phyloP scores from a whole-genome alignment of 2,113 vertebrate species.

The Ceyx margarethae region DNA sequence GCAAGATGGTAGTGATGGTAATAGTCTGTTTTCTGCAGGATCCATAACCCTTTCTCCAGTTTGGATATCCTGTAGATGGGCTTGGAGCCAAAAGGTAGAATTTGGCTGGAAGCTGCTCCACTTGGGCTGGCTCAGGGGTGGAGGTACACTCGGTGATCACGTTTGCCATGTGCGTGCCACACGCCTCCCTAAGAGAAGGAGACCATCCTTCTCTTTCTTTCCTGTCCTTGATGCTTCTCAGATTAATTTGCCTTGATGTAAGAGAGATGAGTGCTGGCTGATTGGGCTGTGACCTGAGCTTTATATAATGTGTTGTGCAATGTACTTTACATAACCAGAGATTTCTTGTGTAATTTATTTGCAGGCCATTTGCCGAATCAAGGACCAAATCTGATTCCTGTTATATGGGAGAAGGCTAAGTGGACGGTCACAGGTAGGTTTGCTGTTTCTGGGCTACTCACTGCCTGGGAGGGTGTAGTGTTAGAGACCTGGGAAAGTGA shows the following conservation, averaged over 20 bases:
- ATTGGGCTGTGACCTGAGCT: not conserved
- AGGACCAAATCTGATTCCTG: not conserved
- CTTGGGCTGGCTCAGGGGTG: accelerated
- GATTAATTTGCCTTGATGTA: not conserved
- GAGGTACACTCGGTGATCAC: accelerated
- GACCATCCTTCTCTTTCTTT: not conserved
- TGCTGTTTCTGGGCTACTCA: not conserved
- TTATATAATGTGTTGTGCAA: slow-evolving; percentile 57
- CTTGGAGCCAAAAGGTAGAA: not conserved
- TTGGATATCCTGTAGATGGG: not conserved
- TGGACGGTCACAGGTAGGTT: not conserved
- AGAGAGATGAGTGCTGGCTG: not conserved
- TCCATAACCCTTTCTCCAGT: not conserved
- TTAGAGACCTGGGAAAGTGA: not conserved
- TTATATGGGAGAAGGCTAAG: not conserved
- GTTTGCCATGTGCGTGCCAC: accelerated
- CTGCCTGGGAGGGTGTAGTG: not conserved
- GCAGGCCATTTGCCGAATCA: not conserved
- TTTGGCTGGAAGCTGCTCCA: not conserved
- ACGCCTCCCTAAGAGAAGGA: not conserved
- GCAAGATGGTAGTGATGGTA: not conserved
- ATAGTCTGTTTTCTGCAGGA: not conserved
- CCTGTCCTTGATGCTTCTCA: not conserved
- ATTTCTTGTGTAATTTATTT: slow-evolving; percentile 40
- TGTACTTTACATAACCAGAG: slow-evolving; percentile 15